Base-by-base conservation (phyloP, 1,140 invertebrate species). In the Brachionus asplanchnoidis region DNA sequence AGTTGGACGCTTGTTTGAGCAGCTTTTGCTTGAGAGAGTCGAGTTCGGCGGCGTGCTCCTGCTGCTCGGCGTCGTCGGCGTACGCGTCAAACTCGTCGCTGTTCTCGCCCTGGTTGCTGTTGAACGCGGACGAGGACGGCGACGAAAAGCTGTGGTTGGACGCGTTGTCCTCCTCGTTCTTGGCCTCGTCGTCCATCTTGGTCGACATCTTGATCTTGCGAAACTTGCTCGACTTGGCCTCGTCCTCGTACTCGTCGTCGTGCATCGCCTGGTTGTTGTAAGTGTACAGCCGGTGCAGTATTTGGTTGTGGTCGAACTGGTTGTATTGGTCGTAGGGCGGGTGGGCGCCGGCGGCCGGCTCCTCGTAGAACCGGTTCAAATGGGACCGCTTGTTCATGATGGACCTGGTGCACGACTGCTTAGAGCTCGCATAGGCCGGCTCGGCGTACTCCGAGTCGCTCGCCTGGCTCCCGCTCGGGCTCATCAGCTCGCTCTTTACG, bases 81-180 rank as follows among this genome's bases (percentile, higher is more conserved):
- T 73, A 17, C 8, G n/a, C 20, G 0, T 73, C 68, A 17, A 42
- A 73, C 17, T 77, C 73, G 26, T 77, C 73, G 50, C 44, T 77
- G 46, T 77, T 77, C 46, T 77, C 73, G 42, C 73, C 73, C 11
- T 77, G 44, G 50, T 77, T 77, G 26, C 73, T 77, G 26, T 77
- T 77, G 46, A 77, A 77, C 11, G 73, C 73, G 9, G 70, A 75
- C 44, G 73, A 77, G n/a, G 73, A 40, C 14, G 73, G 73, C 14
- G 73, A 50, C 26, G 73, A 77, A 77, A 77, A 77, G 17, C 42
- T 50, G 11, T 77, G 73, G 32, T 77, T 77, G 1, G 73, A 77
- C 8, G 11, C 46, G 20, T 77, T 77, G 32, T 77, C 73, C 12
- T 77, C 73, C 14, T 77, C 73, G 23, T 50, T 20, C 42, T 77